Base-by-base conservation (phyloP, 2,797 vertebrate genomes). In the Siniperca scherzeri region DNA sequence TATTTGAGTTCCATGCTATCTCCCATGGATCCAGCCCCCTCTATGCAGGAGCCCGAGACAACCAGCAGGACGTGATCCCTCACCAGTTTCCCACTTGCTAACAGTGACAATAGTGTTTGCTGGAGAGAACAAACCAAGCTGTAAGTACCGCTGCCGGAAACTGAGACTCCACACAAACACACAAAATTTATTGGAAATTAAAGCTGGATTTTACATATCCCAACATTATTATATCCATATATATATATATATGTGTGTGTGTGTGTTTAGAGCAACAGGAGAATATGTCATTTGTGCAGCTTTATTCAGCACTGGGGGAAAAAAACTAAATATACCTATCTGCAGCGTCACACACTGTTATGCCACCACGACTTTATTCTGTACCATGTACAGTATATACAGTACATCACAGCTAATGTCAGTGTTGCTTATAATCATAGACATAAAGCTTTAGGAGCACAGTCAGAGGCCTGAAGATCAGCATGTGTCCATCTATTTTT, bases 401-500 rank as follows among this genome's bases (percentile, higher is more conserved):
- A 60, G 55, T 17, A 16, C 16, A 42, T 33, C 17, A n/a, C 36
- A 33, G 55, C 27, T 40, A 27, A 65, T 60, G 25, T 25, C 70
- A 60, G 17, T 2, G 66, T 42, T 14, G 17, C 27, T 27, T 53
- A 44, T 42, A 62, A 44, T 50, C 70, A 64, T 22, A 44, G 27
- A 21, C 10, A 69, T 50, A 10, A 52, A 42, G 36, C 4, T 61
- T 59, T 77, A 71, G 17, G 3, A 42, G 55, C 53, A 5, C 44
- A 72, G 46, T n/a, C 5, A 52, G 66, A 50, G 60, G 38, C 64
- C 52, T 42, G 60, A 44, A 76, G 19, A 68, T 6, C 79, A 77
- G 68, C 79, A 53, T 69, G 76, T 21, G 78, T 71, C 74, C 64
- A 40, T 21, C 36, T 44, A 44, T 40, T 55, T 22, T 38, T 25